These are phyloP conservation scores for Drosophila parabipectinata DNA, from an alignment of 1,140 invertebrate genomes.

Conservation along the genomic window DNA sequence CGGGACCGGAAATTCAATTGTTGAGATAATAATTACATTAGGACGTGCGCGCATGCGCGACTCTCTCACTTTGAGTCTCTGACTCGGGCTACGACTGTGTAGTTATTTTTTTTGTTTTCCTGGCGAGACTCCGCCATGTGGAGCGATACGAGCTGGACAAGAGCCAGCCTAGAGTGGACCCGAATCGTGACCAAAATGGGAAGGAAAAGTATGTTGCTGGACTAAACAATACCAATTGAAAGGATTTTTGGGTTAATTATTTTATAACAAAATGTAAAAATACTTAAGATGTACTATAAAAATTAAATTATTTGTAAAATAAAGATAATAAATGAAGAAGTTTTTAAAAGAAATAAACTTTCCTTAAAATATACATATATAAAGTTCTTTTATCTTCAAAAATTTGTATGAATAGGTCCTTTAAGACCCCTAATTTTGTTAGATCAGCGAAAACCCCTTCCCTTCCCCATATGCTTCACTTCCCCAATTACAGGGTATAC, in stretches of 20 bases:
- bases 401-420: too few relatives aligned
- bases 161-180: constrained; percentile 33
- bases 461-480: too few relatives aligned
- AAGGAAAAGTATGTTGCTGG: not conserved
- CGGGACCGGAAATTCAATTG: constrained; percentile 83
- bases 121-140: constrained; percentile 32
- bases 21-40: constrained; percentile 84
- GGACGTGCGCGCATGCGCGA: constrained; percentile 82
- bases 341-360: too few relatives aligned
- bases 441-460: not conserved
- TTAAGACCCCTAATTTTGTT: too few relatives aligned
- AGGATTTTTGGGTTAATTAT: not conserved
- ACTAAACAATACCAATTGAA: constrained; percentile 1
- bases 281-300: too few relatives aligned
- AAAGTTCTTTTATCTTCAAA: too few relatives aligned
- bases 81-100: constrained; percentile 2
- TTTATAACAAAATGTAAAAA: too few relatives aligned
- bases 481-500: constrained; percentile 22
- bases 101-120: constrained; percentile 4
- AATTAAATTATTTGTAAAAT: too few relatives aligned
- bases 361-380: too few relatives aligned
- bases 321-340: too few relatives aligned
- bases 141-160: constrained; percentile 31
- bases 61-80: constrained; percentile 38
- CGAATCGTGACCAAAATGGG: constrained; percentile 28